Evolutionary conservation across 2,113 vertebrate species (phyloP).

Genomic region (Microcebus murinus): DNA sequence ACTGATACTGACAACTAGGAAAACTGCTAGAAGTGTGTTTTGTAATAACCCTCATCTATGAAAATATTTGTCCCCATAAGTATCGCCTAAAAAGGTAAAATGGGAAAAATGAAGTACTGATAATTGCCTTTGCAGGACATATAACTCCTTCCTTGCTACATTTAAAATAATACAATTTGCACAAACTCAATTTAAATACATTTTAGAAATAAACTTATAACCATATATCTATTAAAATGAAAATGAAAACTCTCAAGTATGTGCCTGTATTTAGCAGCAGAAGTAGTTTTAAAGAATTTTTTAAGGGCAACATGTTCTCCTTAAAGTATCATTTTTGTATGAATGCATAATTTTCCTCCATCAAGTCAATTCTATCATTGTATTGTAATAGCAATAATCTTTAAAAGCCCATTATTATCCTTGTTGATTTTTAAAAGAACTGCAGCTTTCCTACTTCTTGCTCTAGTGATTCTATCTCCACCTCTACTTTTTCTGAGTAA

Average conservation of each 20-base stretch:
- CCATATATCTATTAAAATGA: slow-evolving; percentile 8
- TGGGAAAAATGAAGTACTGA: slow-evolving; percentile 31
- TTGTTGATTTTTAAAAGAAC: background rate
- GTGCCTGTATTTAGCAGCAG: background rate
- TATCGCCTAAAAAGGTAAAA: slow-evolving; percentile 5
- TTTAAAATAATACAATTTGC: slow-evolving; percentile 16
- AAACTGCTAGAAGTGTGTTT: background rate
- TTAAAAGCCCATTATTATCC: background rate
- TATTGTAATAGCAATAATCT: slow-evolving; percentile 24
- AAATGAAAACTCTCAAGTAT: background rate
- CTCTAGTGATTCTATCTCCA: background rate
- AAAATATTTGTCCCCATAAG: background rate
- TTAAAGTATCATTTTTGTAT: slow-evolving; percentile 26
- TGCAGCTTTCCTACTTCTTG: background rate
- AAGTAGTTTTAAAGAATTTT: slow-evolving; percentile 54
- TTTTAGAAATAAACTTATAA: slow-evolving; percentile 27
- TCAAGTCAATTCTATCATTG: background rate
- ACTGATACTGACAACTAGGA: background rate
- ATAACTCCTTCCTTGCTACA: background rate
- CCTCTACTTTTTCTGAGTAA: background rate
- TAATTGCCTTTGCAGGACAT: background rate
- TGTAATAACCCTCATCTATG: background rate
- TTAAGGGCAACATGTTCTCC: slow-evolving; percentile 29
- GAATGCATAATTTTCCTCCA: slow-evolving; percentile 36
- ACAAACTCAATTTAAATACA: slow-evolving; percentile 30